A percentile compares a stretch with the other conserved stretches of the same genome.
Conservation (phyloP, 2,888 invertebrate genomes). For the Lagria hirta region DNA sequence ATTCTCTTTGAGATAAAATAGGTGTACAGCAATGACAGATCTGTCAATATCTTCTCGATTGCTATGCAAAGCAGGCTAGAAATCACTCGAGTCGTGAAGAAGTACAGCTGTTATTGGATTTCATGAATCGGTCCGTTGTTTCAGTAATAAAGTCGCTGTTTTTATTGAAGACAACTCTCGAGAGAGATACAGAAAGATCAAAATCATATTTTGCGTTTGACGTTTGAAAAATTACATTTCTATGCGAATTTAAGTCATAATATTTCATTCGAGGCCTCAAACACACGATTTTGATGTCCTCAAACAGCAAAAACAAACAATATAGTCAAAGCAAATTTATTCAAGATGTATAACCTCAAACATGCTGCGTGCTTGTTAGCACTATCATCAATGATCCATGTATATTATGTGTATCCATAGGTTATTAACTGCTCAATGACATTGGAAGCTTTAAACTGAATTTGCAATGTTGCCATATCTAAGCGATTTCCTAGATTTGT, state of each 20-base stretch:
- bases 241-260: conserved; percentile 47
- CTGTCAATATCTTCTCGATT: conserved; percentile 42
- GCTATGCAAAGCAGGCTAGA: conserved; percentile 50
- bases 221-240: conserved; percentile 52
- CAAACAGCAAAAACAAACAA: too few relatives aligned
- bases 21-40: conserved; percentile 35
- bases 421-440: too few relatives aligned
- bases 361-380: too few relatives aligned
- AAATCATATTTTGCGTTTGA: conserved; percentile 51
- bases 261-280: too few relatives aligned
- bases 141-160: conserved; percentile 51
- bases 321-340: too few relatives aligned
- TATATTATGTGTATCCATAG: too few relatives aligned
- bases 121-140: conserved; percentile 48
- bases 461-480: too few relatives aligned
- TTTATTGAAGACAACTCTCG: conserved; percentile 50
- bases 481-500: too few relatives aligned
- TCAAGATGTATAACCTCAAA: too few relatives aligned
- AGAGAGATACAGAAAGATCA: conserved; percentile 48
- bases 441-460: too few relatives aligned
- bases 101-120: conserved; percentile 52
- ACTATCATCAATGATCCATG: too few relatives aligned
- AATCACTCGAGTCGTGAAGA: conserved; percentile 49
- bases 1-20: conserved; percentile 16
- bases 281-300: too few relatives aligned